Evolutionary conservation across 2,797 vertebrate genomes (phyloP).

Genomic region (Lagocephalus sceleratus): DNA sequence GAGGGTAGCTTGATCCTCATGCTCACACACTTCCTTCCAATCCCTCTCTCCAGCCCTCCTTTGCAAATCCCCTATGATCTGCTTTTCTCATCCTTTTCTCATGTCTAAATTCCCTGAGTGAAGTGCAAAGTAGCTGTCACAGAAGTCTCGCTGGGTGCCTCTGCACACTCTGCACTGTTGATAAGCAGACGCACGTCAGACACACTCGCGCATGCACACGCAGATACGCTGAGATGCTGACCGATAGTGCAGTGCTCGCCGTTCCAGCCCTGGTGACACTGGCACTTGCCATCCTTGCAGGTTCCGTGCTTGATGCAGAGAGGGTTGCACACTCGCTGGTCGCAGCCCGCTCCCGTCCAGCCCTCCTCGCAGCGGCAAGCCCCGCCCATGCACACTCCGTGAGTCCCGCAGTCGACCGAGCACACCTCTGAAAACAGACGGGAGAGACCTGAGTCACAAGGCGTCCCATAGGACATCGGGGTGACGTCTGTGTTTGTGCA

Average conservation of each 20-base stretch:
- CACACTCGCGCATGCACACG: constrained; percentile 13
- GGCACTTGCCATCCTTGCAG: constrained; percentile 99
- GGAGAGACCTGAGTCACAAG: constrained; percentile 12
- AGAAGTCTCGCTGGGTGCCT: constrained; percentile 50
- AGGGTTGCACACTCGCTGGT: constrained; percentile 97
- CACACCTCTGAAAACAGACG: constrained; percentile 86
- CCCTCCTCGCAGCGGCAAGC: constrained; percentile 97
- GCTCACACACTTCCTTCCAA: no score
- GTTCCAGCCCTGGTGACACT: constrained; percentile 99
- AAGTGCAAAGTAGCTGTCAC: constrained; percentile 51
- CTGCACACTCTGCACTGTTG: constrained; percentile 44
- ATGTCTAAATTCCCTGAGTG: constrained; percentile 52
- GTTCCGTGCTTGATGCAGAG: constrained; percentile 96
- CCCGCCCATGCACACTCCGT: constrained; percentile 95
- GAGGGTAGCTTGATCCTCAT: no score
- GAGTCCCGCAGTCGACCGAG: constrained; percentile 97
- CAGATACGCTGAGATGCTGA: constrained; percentile 63
- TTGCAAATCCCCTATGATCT: constrained; percentile 39
- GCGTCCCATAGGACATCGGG: not conserved
- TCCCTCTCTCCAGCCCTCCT: constrained; percentile 21
- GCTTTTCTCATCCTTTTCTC: constrained; percentile 43
- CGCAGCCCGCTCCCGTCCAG: constrained; percentile 94
- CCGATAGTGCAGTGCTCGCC: constrained; percentile 99
- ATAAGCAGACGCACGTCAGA: constrained; percentile 35
- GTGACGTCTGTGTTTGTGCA: not conserved